Evolutionary conservation across 2,113 vertebrate genomes (phyloP).

Genomic region (Sylvilagus bachmani): DNA sequence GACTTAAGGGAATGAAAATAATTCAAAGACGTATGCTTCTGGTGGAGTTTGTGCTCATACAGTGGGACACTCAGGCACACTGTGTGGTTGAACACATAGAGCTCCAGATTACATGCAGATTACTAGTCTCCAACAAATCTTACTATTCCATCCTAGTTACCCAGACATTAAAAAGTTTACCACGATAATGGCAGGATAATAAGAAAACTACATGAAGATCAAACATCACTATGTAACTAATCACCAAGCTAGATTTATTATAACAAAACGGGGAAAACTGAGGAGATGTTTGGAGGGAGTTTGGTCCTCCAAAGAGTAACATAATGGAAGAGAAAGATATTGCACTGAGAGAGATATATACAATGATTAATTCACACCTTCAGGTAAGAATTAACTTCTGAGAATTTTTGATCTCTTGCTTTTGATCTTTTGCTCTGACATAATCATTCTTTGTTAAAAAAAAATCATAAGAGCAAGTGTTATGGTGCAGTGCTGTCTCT

Average conservation of each 20-base stretch:
- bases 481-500: too few relatives aligned
- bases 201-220: background rate
- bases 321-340: background rate
- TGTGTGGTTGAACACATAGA: background rate
- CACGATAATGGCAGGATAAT: background rate
- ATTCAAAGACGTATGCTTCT: background rate
- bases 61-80: background rate
- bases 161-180: background rate
- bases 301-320: background rate
- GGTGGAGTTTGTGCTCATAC: background rate
- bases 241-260: background rate
- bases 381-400: background rate
- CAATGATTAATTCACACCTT: background rate
- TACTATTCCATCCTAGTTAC: background rate
- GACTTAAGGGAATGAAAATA: background rate
- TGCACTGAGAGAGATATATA: background rate
- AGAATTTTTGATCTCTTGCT: background rate
- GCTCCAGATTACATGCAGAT: background rate
- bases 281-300: background rate
- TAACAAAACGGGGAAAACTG: background rate
- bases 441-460: background rate
- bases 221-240: background rate
- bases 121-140: background rate
- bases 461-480: background rate
- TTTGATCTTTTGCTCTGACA: background rate